Conservation (phyloP, 1,140 invertebrate species). For the Lordiphosa stackelbergi region DNA sequence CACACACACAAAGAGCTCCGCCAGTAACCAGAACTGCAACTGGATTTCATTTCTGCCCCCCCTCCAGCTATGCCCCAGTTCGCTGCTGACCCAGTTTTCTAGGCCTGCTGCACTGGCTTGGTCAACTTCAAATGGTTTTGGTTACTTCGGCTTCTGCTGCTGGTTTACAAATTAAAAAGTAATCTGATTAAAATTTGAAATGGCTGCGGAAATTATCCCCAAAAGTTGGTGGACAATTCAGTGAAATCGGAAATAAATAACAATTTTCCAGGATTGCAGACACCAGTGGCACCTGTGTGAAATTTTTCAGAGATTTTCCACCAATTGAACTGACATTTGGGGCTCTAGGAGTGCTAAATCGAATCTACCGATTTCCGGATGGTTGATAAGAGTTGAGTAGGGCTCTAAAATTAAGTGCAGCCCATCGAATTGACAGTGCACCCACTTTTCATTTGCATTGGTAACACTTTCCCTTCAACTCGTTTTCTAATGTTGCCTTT, state of each 20-base stretch:
- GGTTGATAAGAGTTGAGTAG: no score
- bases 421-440: no score
- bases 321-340: no score
- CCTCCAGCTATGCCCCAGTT: conserved; percentile 6
- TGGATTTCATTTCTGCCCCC: conserved; percentile 49
- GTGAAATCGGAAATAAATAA: conserved; percentile 54
- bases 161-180: conserved; percentile 46
- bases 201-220: conserved; percentile 54
- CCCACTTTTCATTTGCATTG: no score
- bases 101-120: conserved; percentile 36
- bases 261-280: conserved; percentile 1
- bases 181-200: conserved; percentile 51
- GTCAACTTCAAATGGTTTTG: conserved; percentile 22
- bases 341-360: no score
- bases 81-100: conserved; percentile 60
- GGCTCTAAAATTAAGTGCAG: no score
- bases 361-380: no score
- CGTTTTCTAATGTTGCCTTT: no score
- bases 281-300: no score
- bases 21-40: conserved; percentile 51
- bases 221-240: conserved; percentile 19
- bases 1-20: conserved; percentile 13
- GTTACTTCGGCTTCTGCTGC: conserved; percentile 1
- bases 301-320: no score
- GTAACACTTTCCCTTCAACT: no score